Percentiles rank a stretch among this genome's conserved stretches.
Evolutionary conservation across 2,888 invertebrate species (phyloP).

Genomic region (Amphipyra tragopoginis): DNA sequence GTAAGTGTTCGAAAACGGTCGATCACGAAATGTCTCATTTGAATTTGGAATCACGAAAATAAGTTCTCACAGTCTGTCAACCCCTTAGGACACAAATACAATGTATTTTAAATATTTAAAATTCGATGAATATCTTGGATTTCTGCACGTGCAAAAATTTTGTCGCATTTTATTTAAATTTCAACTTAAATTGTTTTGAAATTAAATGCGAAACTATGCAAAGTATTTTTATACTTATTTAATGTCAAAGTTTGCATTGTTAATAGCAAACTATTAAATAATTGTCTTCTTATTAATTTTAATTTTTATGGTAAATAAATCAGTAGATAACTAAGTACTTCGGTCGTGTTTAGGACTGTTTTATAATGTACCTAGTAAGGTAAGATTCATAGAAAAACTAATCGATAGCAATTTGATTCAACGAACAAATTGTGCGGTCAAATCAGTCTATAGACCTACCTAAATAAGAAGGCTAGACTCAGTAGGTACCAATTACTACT

Average conservation of each 20-base stretch:
- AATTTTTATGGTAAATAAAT: too few species aligned
- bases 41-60: constrained; percentile 73
- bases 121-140: constrained; percentile 46
- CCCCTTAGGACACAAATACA: constrained; percentile 62
- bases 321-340: too few species aligned
- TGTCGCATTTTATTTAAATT: constrained; percentile 36
- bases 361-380: too few species aligned
- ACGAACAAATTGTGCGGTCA: not conserved
- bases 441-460: too few species aligned
- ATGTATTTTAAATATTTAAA: constrained; percentile 55
- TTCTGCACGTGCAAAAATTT: constrained; percentile 48
- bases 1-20: constrained; percentile 43
- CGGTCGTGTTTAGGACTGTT: too few species aligned
- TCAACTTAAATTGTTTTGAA: not conserved
- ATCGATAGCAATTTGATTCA: not conserved
- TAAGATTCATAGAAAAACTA: not conserved
- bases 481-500: constrained; percentile 44
- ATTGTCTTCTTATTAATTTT: too few species aligned
- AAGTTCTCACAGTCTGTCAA: constrained; percentile 77
- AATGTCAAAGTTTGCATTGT: too few species aligned
- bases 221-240: too few species aligned
- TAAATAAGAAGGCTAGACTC: constrained; percentile 11
- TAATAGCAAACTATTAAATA: too few species aligned
- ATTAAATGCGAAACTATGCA: too few species aligned
- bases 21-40: constrained; percentile 67